These are phyloP conservation scores for Eupithecia abbreviata DNA, from an alignment of 2,888 invertebrate genomes.

Conservation along the genomic window DNA sequence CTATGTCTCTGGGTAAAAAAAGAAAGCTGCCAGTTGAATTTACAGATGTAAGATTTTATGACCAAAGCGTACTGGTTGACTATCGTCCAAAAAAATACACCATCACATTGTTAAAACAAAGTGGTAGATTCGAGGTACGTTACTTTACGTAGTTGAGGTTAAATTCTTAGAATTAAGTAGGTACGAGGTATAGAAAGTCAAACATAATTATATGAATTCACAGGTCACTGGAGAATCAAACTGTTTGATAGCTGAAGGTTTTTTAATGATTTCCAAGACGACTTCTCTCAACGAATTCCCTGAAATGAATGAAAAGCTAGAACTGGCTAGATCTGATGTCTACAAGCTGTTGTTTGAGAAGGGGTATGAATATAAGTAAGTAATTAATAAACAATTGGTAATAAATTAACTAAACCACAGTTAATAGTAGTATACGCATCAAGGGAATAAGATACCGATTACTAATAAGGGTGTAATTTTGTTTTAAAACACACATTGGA, in stretches of 20 bases:
- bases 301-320: constrained; percentile 2
- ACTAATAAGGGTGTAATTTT: background rate
- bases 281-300: background rate
- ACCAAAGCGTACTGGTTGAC: constrained; percentile 84
- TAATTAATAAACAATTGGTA: background rate
- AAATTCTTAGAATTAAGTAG: constrained; percentile 60
- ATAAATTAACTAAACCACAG: background rate
- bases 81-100: constrained; percentile 80
- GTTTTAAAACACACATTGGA: background rate
- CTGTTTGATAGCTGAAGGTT: constrained; percentile 21
- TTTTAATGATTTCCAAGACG: constrained; percentile 11
- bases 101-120: constrained; percentile 85
- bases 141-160: too few relatives aligned
- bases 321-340: constrained; percentile 11
- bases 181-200: background rate
- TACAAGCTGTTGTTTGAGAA: constrained; percentile 27
- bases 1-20: constrained; percentile 79
- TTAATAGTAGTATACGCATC: background rate
- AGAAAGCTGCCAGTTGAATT: constrained; percentile 87
- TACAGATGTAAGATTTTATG: constrained; percentile 84
- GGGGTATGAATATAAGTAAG: constrained; percentile 31
- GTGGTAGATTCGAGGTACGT: constrained; percentile 84
- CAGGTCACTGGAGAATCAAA: constrained; percentile 21
- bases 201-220: background rate
- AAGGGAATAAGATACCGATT: background rate